Evolutionary conservation across 2,113 vertebrate genomes (phyloP).

Genomic region (Hymenochirus boettgeri): DNA sequence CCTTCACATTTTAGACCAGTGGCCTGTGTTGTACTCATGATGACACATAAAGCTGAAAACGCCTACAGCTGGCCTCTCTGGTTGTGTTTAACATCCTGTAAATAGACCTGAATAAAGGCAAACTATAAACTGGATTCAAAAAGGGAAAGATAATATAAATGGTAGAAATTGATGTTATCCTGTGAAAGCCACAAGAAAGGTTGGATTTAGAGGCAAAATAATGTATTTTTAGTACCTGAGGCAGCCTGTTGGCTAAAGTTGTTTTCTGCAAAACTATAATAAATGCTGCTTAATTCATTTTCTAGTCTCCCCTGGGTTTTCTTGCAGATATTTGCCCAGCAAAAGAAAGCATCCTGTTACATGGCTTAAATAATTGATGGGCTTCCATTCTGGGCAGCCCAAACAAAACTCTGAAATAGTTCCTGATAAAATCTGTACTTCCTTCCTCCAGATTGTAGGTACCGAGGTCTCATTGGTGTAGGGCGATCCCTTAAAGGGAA

Average conservation of each 20-base stretch:
- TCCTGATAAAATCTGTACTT: constrained; percentile 66
- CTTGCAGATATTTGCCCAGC: constrained; percentile 95
- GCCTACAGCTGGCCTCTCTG: too few species aligned
- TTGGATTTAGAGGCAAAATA: constrained; percentile 50
- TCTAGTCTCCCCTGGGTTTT: constrained; percentile 91
- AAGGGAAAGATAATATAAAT: too few species aligned
- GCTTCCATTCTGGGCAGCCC: constrained; percentile 70
- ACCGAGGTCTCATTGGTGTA: too few species aligned
- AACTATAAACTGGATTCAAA: too few species aligned
- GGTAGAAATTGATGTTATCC: background rate
- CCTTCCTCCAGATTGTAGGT: background rate
- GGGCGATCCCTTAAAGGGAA: too few species aligned
- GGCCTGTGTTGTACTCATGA: too few species aligned
- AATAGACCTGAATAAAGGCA: too few species aligned
- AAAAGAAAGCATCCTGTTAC: constrained; percentile 99
- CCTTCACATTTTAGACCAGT: too few species aligned
- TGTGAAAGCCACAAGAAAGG: constrained; percentile 45
- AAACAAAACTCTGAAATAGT: constrained; percentile 89
- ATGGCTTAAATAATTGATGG: constrained; percentile 99
- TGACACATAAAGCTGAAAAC: too few species aligned
- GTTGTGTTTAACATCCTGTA: too few species aligned
- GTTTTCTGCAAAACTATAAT: constrained; percentile 81
- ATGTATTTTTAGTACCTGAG: constrained; percentile 57
- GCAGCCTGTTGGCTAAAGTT: constrained; percentile 64
- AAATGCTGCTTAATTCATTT: constrained; percentile 99